Evolutionary conservation across 2,113 vertebrate species (phyloP).

Genomic region (rabbit (Oryctolagus cuniculus)): DNA sequence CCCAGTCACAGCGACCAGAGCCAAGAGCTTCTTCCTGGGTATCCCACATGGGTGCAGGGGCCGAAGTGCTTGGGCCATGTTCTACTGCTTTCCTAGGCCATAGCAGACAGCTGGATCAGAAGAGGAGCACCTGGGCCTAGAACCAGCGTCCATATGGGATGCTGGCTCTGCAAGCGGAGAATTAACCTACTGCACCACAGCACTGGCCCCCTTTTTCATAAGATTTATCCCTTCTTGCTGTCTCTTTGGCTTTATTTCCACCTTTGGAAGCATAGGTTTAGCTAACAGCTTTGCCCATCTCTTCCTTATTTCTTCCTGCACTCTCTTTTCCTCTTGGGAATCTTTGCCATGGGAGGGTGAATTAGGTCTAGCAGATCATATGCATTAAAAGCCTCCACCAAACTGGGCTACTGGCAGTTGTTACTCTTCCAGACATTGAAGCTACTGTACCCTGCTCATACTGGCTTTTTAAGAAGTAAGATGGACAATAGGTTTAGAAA

Average conservation of each 20-base stretch:
- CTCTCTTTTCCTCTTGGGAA: rapidly evolving
- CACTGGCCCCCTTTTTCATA: background rate
- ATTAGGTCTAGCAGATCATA: background rate
- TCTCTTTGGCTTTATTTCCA: background rate
- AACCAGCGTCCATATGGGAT: too few relatives aligned
- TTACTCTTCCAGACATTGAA: background rate
- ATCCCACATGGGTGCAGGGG: too few relatives aligned
- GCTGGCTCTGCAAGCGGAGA: too few relatives aligned
- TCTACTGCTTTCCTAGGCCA: too few relatives aligned
- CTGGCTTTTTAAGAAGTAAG: background rate
- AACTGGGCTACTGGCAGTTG: background rate
- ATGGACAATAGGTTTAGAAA: background rate
- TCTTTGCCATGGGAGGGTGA: rapidly evolving
- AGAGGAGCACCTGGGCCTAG: too few relatives aligned
- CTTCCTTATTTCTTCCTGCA: background rate
- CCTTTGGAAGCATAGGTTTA: background rate
- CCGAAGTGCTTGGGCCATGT: too few relatives aligned
- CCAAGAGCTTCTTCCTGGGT: too few relatives aligned
- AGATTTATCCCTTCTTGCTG: background rate
- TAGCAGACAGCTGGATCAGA: too few relatives aligned
- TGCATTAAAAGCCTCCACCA: rapidly evolving
- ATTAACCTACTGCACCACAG: too few relatives aligned
- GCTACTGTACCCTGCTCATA: background rate
- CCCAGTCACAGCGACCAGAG: too few relatives aligned
- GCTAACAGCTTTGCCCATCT: background rate